Percentiles rank a stretch among this genome's conserved stretches.
Conservation (phyloP, 1,140 invertebrate species). For the Bradysia coprophila region DNA sequence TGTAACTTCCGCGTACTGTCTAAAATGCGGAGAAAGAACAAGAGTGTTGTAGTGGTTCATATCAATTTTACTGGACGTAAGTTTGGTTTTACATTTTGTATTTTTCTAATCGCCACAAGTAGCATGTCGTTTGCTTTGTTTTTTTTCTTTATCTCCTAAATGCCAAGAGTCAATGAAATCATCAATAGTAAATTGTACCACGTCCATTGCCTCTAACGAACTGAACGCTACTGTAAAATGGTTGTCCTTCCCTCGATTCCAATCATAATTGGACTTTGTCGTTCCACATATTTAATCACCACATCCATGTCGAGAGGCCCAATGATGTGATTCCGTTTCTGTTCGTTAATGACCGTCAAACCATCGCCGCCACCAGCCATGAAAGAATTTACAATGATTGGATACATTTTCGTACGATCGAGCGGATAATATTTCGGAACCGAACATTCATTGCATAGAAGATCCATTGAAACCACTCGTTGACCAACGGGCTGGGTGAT, state of each 20-base stretch:
- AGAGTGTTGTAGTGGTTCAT: too few species aligned
- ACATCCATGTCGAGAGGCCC: conserved; percentile 4
- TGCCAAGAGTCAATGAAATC: too few species aligned
- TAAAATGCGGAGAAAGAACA: too few species aligned
- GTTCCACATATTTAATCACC: not conserved
- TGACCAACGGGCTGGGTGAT: conserved; percentile 29
- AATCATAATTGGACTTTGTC: not conserved
- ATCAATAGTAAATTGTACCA: too few species aligned
- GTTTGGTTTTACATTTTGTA: too few species aligned
- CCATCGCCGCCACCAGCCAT: conserved; percentile 48
- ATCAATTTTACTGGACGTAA: too few species aligned
- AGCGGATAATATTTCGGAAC: conserved; percentile 39
- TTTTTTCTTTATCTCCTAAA: too few species aligned
- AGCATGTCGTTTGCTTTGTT: too few species aligned
- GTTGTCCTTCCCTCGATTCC: not conserved
- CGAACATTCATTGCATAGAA: conserved; percentile 42
- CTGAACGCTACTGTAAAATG: too few species aligned
- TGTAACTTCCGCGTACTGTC: too few species aligned
- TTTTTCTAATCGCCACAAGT: too few species aligned
- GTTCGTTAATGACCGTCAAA: conserved; percentile 21
- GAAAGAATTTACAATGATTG: conserved; percentile 38
- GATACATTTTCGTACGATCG: conserved; percentile 31
- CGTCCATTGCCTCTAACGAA: too few species aligned
- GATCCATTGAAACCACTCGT: conserved; percentile 31
- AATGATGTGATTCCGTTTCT: conserved; percentile 14